Percentiles rank a stretch among this genome's conserved stretches.
These are phyloP conservation scores for Clistopyga incitator DNA, from an alignment of 2,888 invertebrate species.

Conservation along the genomic window DNA sequence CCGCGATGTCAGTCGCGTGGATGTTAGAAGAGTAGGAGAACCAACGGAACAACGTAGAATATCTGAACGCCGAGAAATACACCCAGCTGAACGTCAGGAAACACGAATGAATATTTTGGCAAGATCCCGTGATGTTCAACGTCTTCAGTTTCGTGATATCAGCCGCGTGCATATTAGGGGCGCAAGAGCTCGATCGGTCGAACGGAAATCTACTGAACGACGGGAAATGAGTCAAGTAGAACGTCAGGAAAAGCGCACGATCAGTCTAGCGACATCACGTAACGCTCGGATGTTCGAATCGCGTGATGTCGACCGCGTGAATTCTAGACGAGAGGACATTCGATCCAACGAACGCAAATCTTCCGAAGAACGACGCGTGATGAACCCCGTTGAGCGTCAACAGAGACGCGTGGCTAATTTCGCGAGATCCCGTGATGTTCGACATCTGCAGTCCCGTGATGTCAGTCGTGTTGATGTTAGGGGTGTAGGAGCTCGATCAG, in stretches of 20 bases:
- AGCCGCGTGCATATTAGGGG: slow-evolving; percentile 32
- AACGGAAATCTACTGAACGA: slow-evolving; percentile 43
- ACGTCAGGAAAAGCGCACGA: slow-evolving; percentile 19
- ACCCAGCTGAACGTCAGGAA: slow-evolving; percentile 18
- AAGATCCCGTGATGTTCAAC: slow-evolving; percentile 30
- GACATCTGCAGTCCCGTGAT: background rate
- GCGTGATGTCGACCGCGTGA: background rate
- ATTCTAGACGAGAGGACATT: background rate
- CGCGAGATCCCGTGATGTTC: slow-evolving; percentile 1
- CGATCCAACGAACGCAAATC: slow-evolving; percentile 35
- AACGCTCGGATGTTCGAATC: background rate
- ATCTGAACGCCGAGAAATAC: slow-evolving; percentile 8
- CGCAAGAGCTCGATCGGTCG: slow-evolving; percentile 31
- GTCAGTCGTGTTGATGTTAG: slow-evolving; percentile 6
- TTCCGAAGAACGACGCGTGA: slow-evolving; percentile 7
- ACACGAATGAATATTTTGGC: slow-evolving; percentile 5
- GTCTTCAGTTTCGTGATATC: slow-evolving; percentile 7
- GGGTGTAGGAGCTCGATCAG: slow-evolving; percentile 10
- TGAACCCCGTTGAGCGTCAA: slow-evolving; percentile 9
- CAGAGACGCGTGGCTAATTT: slow-evolving; percentile 9
- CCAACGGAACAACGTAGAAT: slow-evolving; percentile 50
- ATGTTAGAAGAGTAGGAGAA: slow-evolving; percentile 1
- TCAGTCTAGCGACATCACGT: slow-evolving; percentile 17
- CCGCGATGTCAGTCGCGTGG: slow-evolving; percentile 26
- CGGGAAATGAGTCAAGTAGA: background rate